Conservation (phyloP, 2,888 invertebrate genomes). For the Rhorus exstirpatorius region DNA sequence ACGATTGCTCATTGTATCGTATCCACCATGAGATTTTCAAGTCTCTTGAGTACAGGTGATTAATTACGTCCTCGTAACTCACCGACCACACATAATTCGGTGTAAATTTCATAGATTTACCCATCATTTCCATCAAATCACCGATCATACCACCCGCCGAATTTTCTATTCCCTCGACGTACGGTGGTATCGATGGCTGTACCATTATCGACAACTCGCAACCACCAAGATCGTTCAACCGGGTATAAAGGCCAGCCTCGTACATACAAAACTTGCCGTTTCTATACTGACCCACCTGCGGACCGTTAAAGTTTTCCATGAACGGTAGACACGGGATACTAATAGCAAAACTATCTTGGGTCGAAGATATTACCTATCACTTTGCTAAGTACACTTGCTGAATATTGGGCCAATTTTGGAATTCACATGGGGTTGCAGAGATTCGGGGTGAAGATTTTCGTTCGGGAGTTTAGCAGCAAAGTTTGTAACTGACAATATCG, state of each 20-base stretch:
- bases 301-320: conserved; percentile 54
- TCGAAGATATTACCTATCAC: conserved; percentile 60
- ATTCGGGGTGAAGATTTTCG: neutral
- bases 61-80: conserved; percentile 50
- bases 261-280: conserved; percentile 46
- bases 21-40: conserved; percentile 70
- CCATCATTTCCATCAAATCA: conserved; percentile 65
- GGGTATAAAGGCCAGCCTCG: conserved; percentile 58
- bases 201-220: conserved; percentile 72
- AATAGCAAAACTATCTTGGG: conserved; percentile 45
- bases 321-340: conserved; percentile 24
- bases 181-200: conserved; percentile 69
- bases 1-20: conserved; percentile 57
- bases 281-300: conserved; percentile 65
- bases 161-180: conserved; percentile 63
- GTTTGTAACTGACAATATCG: neutral
- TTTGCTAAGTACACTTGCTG: conserved; percentile 50
- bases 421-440: neutral
- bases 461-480: neutral
- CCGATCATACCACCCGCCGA: conserved; percentile 67
- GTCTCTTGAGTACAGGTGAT: conserved; percentile 65
- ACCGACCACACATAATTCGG: conserved; percentile 67
- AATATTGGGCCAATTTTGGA: conserved; percentile 13
- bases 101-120: conserved; percentile 70
- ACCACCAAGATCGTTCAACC: conserved; percentile 68